These are phyloP conservation scores for Lordiphosa fenestrarum DNA, from an alignment of 2,888 invertebrate genomes.

Conservation along the genomic window DNA sequence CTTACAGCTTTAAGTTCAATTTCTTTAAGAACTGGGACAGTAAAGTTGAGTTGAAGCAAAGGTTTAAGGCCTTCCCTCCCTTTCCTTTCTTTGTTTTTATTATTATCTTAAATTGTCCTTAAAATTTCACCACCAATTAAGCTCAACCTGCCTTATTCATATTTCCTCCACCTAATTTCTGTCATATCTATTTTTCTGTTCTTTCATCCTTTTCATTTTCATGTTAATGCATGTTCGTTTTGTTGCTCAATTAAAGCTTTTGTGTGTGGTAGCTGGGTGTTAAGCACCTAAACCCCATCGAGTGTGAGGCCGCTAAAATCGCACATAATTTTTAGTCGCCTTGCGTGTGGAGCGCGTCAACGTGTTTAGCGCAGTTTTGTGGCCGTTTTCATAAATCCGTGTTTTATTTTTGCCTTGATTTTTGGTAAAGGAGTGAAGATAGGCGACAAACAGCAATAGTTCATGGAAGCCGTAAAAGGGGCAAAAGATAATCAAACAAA, in stretches of 20 bases:
- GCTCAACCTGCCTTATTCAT: too few relatives aligned
- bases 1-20: constrained; percentile 7
- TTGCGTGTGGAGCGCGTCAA: constrained; percentile 62
- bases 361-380: constrained; percentile 71
- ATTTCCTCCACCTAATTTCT: not conserved
- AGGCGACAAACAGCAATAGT: not conserved
- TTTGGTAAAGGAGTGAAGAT: constrained; percentile 12
- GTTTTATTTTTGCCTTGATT: constrained; percentile 40
- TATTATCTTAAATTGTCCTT: too few relatives aligned
- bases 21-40: constrained; percentile 1
- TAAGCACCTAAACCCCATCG: constrained; percentile 1
- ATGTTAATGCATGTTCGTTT: constrained; percentile 38
- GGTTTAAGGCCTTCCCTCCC: not conserved
- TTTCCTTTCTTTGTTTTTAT: too few relatives aligned
- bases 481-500: not conserved
- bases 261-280: constrained; percentile 2
- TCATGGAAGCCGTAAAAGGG: not conserved
- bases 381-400: constrained; percentile 61
- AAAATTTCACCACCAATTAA: too few relatives aligned
- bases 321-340: constrained; percentile 41
- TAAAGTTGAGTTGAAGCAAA: constrained; percentile 8
- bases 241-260: constrained; percentile 45
- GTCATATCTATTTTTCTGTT: constrained; percentile 6
- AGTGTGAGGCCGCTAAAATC: not conserved
- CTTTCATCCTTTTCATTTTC: constrained; percentile 13